Evolutionary conservation across 2,888 invertebrate species (phyloP).

Genomic region (Seladonia tumulorum): DNA sequence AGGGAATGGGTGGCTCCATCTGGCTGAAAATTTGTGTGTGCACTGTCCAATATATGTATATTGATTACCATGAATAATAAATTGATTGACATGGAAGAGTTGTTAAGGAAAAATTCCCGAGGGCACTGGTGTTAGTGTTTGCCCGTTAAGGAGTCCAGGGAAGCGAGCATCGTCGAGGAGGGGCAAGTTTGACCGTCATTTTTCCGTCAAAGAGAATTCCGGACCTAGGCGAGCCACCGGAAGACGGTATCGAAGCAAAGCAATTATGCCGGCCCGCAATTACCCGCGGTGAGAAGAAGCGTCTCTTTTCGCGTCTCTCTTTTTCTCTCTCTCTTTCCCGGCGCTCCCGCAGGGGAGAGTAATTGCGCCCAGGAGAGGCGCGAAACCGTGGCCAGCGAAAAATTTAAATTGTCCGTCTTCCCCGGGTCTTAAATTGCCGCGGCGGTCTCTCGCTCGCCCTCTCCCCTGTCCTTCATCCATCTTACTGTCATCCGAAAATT

Average conservation of each 20-base stretch:
- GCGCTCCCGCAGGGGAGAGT: constrained; percentile 22
- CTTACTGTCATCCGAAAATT: constrained; percentile 69
- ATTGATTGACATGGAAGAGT: neutral
- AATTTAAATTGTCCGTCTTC: constrained; percentile 68
- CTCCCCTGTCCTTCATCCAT: constrained; percentile 64
- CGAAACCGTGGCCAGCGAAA: constrained; percentile 52
- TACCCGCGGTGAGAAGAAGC: constrained; percentile 23
- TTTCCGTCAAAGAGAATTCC: neutral
- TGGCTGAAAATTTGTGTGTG: neutral
- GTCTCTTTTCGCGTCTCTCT: constrained; percentile 23
- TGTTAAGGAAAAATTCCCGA: neutral
- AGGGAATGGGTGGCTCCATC: neutral
- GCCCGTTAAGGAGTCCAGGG: neutral
- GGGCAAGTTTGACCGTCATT: neutral
- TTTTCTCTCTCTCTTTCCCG: neutral
- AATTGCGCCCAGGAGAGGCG: constrained; percentile 53
- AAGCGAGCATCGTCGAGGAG: neutral
- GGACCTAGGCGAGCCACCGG: neutral
- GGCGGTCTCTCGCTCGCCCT: constrained; percentile 23
- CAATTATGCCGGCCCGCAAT: constrained; percentile 46
- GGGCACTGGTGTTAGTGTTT: neutral
- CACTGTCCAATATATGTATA: neutral
- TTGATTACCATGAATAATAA: neutral
- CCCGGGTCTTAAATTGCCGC: constrained; percentile 53
- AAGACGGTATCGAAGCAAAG: constrained; percentile 43